Base-by-base conservation (phyloP, 2,888 invertebrate species). In the Watsonalla binaria region DNA sequence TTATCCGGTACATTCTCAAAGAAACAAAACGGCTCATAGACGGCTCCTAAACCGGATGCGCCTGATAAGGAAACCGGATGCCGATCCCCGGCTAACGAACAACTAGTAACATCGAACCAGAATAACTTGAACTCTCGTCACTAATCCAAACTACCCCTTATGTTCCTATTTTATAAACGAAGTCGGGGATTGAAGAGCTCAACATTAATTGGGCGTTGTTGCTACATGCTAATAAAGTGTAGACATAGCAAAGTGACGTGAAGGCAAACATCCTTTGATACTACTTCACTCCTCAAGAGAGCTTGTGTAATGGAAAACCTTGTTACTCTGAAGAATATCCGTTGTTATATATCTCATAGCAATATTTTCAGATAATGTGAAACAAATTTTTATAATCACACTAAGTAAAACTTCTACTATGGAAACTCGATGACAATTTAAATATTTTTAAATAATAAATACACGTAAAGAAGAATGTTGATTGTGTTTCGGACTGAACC, bases 21-120 rank as follows among this genome's bases (percentile, higher is more conserved):
- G 82, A 82, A 81, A 83, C 83, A 82, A 80, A 82, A 78, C 77
- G 71, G 42, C 42, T 42, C 42, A 42, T 42, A 42, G 42, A 42
- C 42, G 42, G 71, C 72, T 76, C 72, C 65, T 68, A 59, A 65
- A 68, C 80, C 82, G 84, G 86, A 86, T 76, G 72, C 62, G 62
- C 62, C 75, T 84, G 84, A 86, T 84, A 82, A 82, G 84, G 81
- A 82, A 80, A 84, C 84, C 80, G 84, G 85, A 84, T 66, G 77
- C 76, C 73, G 71, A 81, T 78, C 78, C 76, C 67, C 66, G 67
- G 70, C 81, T 84, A 85, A 85, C 84, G 80, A 85, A 84, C 83
- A 77, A 80, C 81, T 78, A 82, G 76, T 74, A 73, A 66, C 71
- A 68, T 61, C 56, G 68, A 55, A 63, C 82, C 80, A 78, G 55